Percentiles rank a stretch among this genome's conserved stretches.
phyloP scores from a whole-genome alignment of 2,888 invertebrate genomes.

The Drosophila merina region DNA sequence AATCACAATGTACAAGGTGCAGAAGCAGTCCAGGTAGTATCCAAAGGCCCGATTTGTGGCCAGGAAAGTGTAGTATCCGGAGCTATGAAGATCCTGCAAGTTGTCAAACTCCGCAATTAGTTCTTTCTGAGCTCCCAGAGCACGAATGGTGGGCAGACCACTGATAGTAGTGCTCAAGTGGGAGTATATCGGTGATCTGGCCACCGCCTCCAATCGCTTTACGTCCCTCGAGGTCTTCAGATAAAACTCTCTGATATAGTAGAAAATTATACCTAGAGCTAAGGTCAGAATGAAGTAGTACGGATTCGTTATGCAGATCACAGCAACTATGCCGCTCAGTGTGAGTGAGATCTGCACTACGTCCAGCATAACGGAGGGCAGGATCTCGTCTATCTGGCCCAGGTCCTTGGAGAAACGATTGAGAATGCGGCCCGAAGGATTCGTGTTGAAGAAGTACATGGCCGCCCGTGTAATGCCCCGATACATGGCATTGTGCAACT shows the following conservation, averaged over 20 bases:
- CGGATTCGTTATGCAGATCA: slow-evolving; percentile 90
- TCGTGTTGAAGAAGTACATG: slow-evolving; percentile 94
- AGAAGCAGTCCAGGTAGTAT: slow-evolving; percentile 94
- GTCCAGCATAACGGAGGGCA: slow-evolving; percentile 82
- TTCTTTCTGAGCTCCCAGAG: slow-evolving; percentile 91
- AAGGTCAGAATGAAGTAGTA: slow-evolving; percentile 89
- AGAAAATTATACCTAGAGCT: slow-evolving; percentile 89
- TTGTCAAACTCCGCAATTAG: slow-evolving; percentile 91
- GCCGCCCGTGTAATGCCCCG: slow-evolving; percentile 89
- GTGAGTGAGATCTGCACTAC: slow-evolving; percentile 89
- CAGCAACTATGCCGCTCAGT: slow-evolving; percentile 90
- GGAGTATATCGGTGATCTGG: slow-evolving; percentile 96
- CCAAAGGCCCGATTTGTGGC: slow-evolving; percentile 96
- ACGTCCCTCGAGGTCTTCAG: slow-evolving; percentile 91
- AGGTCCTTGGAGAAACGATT: slow-evolving; percentile 96
- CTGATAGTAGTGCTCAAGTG: slow-evolving; percentile 95
- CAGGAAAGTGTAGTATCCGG: slow-evolving; percentile 95
- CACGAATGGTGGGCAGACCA: slow-evolving; percentile 95
- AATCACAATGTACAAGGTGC: slow-evolving; percentile 92
- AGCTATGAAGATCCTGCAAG: slow-evolving; percentile 93
- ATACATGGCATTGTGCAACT: slow-evolving; percentile 94
- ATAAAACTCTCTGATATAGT: slow-evolving; percentile 90
- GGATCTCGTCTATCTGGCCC: slow-evolving; percentile 85
- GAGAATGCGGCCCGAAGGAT: slow-evolving; percentile 91
- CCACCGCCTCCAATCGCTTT: slow-evolving; percentile 91